Conservation (phyloP, 92 coral and sea anemone genomes). For the Hydrozoanthus gracilis region DNA sequence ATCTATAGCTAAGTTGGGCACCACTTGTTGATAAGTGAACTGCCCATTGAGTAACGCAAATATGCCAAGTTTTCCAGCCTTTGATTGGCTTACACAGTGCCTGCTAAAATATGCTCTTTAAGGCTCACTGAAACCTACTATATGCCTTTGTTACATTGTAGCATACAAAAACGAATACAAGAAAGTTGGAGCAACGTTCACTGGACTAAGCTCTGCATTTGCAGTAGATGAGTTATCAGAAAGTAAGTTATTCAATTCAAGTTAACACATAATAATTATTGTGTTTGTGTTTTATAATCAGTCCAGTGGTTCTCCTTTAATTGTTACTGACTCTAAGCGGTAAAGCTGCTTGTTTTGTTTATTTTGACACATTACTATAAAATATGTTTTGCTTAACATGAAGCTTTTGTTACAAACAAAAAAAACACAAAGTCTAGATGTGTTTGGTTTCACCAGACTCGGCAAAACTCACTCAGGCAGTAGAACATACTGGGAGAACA, state of each 20-base stretch:
- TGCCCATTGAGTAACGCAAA: too few relatives aligned
- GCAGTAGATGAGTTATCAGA: slow-evolving; percentile 73
- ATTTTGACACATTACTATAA: not conserved
- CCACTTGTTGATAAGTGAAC: too few relatives aligned
- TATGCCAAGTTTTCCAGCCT: too few relatives aligned
- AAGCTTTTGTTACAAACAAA: not conserved
- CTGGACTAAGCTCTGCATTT: slow-evolving; percentile 77
- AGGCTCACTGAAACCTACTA: too few relatives aligned
- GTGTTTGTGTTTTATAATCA: too few relatives aligned
- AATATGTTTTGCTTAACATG: not conserved
- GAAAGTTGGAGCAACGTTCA: slow-evolving; percentile 86
- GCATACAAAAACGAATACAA: slow-evolving; percentile 86
- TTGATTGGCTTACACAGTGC: too few relatives aligned
- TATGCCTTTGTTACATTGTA: slow-evolving; percentile 25
- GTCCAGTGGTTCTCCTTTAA: too few relatives aligned
- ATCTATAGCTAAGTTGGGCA: too few relatives aligned
- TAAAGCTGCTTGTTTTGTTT: too few relatives aligned
- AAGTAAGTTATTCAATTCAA: slow-evolving; percentile 63
- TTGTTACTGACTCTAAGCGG: too few relatives aligned
- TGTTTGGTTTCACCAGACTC: slow-evolving; percentile 63
- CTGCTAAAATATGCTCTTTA: too few relatives aligned
- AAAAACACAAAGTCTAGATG: not conserved
- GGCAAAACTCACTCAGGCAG: slow-evolving; percentile 75
- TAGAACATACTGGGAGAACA: slow-evolving; percentile 91
- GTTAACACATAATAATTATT: not conserved